These are phyloP conservation scores for Linurgus olivaceus DNA, from an alignment of 2,797 vertebrate species.

Conservation along the genomic window DNA sequence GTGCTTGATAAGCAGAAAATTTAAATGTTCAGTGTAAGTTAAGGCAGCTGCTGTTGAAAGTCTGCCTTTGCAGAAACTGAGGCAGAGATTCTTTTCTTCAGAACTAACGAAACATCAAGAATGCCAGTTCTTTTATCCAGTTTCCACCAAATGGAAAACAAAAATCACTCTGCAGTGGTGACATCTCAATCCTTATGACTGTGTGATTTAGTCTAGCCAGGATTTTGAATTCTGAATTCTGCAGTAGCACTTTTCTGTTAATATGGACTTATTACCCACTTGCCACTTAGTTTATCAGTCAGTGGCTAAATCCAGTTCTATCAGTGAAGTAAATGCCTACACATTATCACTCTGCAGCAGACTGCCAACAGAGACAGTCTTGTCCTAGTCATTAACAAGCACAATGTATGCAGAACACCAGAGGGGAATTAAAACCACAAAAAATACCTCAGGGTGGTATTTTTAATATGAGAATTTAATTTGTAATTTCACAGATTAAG, in stretches of 20 bases:
- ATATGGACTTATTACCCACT: slow-evolving; percentile 84
- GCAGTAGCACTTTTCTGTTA: slow-evolving; percentile 79
- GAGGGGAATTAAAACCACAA: slow-evolving; percentile 87
- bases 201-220: slow-evolving; percentile 72
- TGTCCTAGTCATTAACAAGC: slow-evolving; percentile 83
- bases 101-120: neutral
- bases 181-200: slow-evolving; percentile 79
- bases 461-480: slow-evolving; percentile 94
- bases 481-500: slow-evolving; percentile 95
- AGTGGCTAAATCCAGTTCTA: slow-evolving; percentile 83
- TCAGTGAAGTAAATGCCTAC: slow-evolving; percentile 81
- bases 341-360: slow-evolving; percentile 84
- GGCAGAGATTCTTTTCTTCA: slow-evolving; percentile 11
- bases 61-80: neutral
- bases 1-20: neutral
- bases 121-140: slow-evolving; percentile 18
- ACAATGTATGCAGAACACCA: slow-evolving; percentile 87
- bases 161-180: slow-evolving; percentile 61
- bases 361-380: slow-evolving; percentile 80
- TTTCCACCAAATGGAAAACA: slow-evolving; percentile 53
- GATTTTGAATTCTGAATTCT: slow-evolving; percentile 81
- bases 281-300: slow-evolving; percentile 84
- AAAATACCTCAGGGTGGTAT: slow-evolving; percentile 89
- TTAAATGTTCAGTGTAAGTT: neutral
- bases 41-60: neutral